Percentiles rank a stretch among this genome's conserved stretches.
phyloP scores from a whole-genome alignment of 2,888 invertebrate species.

The Linnaemya vulpina region DNA sequence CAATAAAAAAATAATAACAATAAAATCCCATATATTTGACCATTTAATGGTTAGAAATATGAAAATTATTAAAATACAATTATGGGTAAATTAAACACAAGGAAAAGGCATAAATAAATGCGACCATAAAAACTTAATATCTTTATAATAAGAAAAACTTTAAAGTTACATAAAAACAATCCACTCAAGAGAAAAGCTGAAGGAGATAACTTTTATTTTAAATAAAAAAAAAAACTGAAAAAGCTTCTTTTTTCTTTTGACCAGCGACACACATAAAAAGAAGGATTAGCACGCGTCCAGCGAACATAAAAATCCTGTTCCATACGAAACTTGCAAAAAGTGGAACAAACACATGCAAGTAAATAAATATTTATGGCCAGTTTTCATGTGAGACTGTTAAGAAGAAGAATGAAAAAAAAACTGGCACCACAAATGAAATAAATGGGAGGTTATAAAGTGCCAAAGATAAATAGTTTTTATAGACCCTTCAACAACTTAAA shows the following conservation, averaged over 20 bases:
- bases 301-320: constrained; percentile 45
- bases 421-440: constrained; percentile 36
- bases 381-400: not conserved
- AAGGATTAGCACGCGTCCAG: constrained; percentile 65
- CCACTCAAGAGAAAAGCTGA: constrained; percentile 37
- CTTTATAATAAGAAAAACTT: constrained; percentile 58
- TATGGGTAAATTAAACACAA: constrained; percentile 56
- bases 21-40: constrained; percentile 23
- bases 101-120: constrained; percentile 14
- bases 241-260: not conserved
- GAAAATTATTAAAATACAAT: constrained; percentile 68
- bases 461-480: constrained; percentile 70
- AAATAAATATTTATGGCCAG: constrained; percentile 45
- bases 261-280: constrained; percentile 37
- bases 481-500: constrained; percentile 69
- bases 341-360: constrained; percentile 10
- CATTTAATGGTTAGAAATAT: constrained; percentile 54
- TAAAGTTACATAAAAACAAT: constrained; percentile 38
- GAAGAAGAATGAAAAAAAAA: not conserved
- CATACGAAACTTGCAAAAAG: constrained; percentile 10
- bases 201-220: constrained; percentile 1
- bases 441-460: constrained; percentile 67
- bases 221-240: not conserved
- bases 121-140: constrained; percentile 65
- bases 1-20: constrained; percentile 16